A percentile compares a stretch with the other conserved stretches of the same genome.
Evolutionary conservation across 2,888 invertebrate species (phyloP).

Genomic region (Charanyca ferruginea): DNA sequence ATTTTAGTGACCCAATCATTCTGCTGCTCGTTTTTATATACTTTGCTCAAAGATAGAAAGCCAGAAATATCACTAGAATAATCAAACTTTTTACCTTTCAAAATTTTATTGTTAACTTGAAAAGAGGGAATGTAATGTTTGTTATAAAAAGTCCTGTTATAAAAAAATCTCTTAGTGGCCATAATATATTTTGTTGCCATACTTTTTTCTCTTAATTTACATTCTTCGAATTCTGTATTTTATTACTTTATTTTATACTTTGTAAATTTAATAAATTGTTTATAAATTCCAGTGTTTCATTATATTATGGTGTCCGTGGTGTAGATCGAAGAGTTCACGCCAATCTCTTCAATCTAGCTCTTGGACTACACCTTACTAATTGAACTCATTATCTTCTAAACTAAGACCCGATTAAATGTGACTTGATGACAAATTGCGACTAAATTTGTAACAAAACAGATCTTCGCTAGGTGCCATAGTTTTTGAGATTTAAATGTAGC

Average conservation of each 20-base stretch:
- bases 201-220: conserved; percentile 65
- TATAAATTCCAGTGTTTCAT: conserved; percentile 58
- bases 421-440: too few relatives aligned
- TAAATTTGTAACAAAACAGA: too few relatives aligned
- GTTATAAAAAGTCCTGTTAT: conserved; percentile 62
- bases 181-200: conserved; percentile 78
- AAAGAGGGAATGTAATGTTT: conserved; percentile 52
- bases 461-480: too few relatives aligned
- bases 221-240: conserved; percentile 64
- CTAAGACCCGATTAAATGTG: too few relatives aligned
- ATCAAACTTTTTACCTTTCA: conserved; percentile 16
- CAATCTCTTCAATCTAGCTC: too few relatives aligned
- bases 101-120: conserved; percentile 55
- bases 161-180: conserved; percentile 66
- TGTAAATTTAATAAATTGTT: conserved; percentile 73
- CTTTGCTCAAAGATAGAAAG: conserved; percentile 31
- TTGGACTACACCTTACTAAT: too few relatives aligned
- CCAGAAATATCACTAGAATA: conserved; percentile 15
- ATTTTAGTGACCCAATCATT: background rate
- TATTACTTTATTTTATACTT: conserved; percentile 62
- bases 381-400: too few relatives aligned
- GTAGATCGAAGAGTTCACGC: too few relatives aligned
- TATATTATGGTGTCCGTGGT: conserved; percentile 3
- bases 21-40: conserved; percentile 8
- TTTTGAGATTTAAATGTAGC: too few relatives aligned